These are phyloP conservation scores for Amphibalanus amphitrite DNA, from an alignment of 1,140 invertebrate species.

Conservation along the genomic window DNA sequence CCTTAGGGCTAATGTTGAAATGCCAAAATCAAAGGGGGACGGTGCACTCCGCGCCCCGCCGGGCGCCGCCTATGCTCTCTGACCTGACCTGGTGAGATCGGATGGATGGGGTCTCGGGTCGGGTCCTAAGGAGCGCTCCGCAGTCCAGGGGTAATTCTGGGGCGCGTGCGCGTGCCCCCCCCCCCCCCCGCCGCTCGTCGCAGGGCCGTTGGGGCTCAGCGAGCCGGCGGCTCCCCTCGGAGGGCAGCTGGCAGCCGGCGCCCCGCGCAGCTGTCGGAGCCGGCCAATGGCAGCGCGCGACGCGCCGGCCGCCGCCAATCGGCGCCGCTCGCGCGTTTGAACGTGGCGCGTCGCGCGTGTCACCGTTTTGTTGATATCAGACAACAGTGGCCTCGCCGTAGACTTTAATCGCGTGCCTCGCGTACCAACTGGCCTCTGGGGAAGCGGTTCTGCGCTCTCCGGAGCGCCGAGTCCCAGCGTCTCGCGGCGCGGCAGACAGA, in stretches of 20 bases:
- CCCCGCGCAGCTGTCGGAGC: background rate
- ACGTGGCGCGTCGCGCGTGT: background rate
- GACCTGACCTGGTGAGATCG: too few species aligned
- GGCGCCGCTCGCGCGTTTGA: background rate
- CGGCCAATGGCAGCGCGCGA: background rate
- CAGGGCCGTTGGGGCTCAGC: background rate
- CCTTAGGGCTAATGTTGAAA: too few species aligned
- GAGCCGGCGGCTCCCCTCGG: too few species aligned
- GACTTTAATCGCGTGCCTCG: background rate
- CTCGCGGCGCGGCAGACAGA: too few species aligned
- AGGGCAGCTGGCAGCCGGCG: background rate
- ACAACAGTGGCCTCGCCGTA: background rate
- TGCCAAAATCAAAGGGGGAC: too few species aligned
- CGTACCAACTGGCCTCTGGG: background rate
- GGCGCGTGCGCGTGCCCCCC: too few species aligned
- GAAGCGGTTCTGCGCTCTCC: too few species aligned
- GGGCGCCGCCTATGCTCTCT: too few species aligned
- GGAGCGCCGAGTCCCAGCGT: too few species aligned
- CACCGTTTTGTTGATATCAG: background rate
- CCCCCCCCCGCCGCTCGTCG: background rate
- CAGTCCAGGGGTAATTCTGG: background rate
- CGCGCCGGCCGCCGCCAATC: background rate
- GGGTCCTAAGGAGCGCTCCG: slow-evolving; percentile 3
- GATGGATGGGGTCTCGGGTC: too few species aligned
- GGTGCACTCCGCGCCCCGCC: too few species aligned